phyloP scores from a whole-genome alignment of 2,113 vertebrate species.

The Diphyllodes magnificus region DNA sequence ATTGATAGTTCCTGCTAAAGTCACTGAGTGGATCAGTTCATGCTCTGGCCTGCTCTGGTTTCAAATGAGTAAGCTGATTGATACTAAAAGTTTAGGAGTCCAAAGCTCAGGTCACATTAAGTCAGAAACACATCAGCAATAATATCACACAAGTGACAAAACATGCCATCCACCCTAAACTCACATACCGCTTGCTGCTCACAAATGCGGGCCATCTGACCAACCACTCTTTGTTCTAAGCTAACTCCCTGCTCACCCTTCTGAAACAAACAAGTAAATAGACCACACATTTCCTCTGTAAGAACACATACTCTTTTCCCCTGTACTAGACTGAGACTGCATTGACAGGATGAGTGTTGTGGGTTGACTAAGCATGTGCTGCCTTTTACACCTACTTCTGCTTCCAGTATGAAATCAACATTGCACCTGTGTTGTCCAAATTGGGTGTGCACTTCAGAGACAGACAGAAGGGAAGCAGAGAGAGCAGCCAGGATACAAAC shows the following conservation, averaged over 20 bases:
- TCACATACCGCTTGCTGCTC: accelerated
- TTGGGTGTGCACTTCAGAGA: not conserved
- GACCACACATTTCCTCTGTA: not conserved
- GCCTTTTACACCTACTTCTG: not conserved
- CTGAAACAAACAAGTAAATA: not conserved
- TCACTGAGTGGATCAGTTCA: not conserved
- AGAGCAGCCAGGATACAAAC: not conserved
- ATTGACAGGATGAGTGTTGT: not conserved
- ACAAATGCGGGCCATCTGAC: not conserved
- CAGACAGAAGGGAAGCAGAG: not conserved
- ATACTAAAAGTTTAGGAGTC: not conserved
- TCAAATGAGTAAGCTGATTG: not conserved
- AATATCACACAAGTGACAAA: not conserved
- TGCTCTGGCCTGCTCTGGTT: not conserved
- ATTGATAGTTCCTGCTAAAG: not conserved
- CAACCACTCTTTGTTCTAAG: not conserved
- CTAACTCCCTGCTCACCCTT: not conserved
- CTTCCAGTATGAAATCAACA: slow-evolving; percentile 38
- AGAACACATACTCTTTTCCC: not conserved
- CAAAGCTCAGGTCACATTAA: not conserved
- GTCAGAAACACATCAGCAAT: not conserved
- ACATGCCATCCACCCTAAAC: not conserved
- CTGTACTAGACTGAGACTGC: not conserved
- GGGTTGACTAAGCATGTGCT: not conserved
- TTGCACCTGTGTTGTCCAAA: not conserved